Evolutionary conservation across 2,113 vertebrate genomes (phyloP).

Genomic region (Brachyhypopomus occidentalis): DNA sequence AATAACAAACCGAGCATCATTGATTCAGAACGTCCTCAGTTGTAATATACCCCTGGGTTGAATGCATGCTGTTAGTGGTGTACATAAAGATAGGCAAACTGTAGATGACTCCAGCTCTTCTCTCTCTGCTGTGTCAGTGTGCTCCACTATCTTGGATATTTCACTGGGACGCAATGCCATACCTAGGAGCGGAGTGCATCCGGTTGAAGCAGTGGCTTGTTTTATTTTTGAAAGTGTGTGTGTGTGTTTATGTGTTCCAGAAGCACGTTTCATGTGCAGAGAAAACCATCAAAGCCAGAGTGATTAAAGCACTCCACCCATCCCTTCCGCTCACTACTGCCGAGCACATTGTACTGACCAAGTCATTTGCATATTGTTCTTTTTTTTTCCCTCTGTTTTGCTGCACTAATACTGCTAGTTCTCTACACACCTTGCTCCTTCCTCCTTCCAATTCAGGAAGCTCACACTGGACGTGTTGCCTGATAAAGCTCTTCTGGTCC

Average conservation of each 20-base stretch:
- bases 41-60: neutral
- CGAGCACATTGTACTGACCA: neutral
- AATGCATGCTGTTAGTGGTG: neutral
- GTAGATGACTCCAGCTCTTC: neutral
- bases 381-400: neutral
- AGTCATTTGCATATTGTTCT: conserved; percentile 21
- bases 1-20: no score
- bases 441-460: neutral
- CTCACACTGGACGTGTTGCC: neutral
- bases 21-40: neutral
- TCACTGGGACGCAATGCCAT: neutral
- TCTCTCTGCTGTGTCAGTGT: neutral
- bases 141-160: neutral
- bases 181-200: neutral
- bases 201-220: conserved; percentile 16
- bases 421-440: neutral
- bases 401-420: neutral
- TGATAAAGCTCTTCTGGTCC: conserved; percentile 8
- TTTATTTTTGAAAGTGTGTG: neutral
- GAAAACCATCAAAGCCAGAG: conserved; percentile 7
- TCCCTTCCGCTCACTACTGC: neutral
- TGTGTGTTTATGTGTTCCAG: neutral
- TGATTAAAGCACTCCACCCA: neutral
- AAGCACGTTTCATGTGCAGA: neutral
- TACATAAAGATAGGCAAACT: neutral